phyloP scores from a whole-genome alignment of 30 jellyfish, hydroid and myxozoan genomes.

The Hydractinia symbiolongicarpus region DNA sequence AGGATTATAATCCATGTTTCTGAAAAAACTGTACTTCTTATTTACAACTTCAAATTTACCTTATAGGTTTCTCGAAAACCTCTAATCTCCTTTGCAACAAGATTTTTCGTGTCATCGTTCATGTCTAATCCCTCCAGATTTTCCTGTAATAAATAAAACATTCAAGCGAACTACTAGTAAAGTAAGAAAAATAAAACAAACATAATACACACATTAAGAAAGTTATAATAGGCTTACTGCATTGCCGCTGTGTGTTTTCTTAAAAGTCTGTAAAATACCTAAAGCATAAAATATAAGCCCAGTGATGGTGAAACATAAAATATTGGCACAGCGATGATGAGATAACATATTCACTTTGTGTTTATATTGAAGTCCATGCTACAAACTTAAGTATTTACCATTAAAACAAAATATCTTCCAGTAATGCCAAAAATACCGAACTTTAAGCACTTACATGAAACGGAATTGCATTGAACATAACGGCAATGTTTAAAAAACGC shows the following conservation, averaged over 20 bases:
- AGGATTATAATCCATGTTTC: neutral
- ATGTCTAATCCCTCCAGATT: constrained; percentile 95
- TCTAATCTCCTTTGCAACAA: constrained; percentile 94
- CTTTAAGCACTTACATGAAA: no score
- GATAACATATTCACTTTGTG: no score
- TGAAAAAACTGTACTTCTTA: neutral
- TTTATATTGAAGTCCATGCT: no score
- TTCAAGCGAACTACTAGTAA: neutral
- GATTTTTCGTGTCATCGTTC: constrained; percentile 91
- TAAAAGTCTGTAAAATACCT: constrained; percentile 85
- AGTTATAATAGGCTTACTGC: constrained; percentile 58
- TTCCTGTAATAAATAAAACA: constrained; percentile 44
- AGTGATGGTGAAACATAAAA: no score
- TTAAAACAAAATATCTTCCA: no score
- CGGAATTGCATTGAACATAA: no score
- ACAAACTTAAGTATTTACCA: no score
- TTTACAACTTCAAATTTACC: constrained; percentile 34
- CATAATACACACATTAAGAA: no score
- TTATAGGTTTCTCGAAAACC: constrained; percentile 92
- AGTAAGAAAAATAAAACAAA: neutral
- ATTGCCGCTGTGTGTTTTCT: constrained; percentile 94
- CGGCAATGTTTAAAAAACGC: no score
- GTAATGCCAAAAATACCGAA: no score
- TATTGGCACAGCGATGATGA: no score
- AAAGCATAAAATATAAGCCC: constrained; percentile 8